Evolutionary conservation across 2,113 vertebrate species (phyloP), one percentile per base, ranked within the genome.

Genomic region (Poeciliopsis retropinna): DNA sequence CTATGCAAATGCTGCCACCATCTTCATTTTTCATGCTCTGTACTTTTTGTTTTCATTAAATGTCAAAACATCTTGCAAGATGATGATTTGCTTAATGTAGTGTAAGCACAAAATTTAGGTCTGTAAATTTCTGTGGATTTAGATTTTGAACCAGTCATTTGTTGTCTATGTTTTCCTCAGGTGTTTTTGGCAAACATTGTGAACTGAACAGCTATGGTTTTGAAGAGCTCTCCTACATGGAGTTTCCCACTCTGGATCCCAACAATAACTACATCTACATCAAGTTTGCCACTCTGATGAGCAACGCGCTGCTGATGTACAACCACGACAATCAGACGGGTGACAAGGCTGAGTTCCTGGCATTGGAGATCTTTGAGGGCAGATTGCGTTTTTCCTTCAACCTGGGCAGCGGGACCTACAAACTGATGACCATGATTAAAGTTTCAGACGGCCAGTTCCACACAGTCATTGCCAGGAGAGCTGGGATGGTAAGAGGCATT

Each of bases 221-320:
- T 85, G 97, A 98, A 86, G 98, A 98, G 89, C 64, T 99, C 29
- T 99, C 98, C 0, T 99, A 96, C 73, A 98, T 99, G 97, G 97
- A 99, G 88, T 99, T 99, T 83, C 97, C 98, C 11, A 97, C 97
- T 27, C 91, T 99, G 94, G 98, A 99, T 82, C 96, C 97, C 83
- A 98, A 98, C 94, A 99, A 98, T 51, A 99, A 99, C 88, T 99
- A 99, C 86, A 96, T 99, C 87, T 99, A 99, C 77, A 96, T 99
- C 47, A 99, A 98, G 91, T 99, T 99, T 91, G 95, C 98, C 60
- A 99, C 98, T 1, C 96, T 98, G 70, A 95, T 96, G 93, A 95
- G 90, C 19, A 92, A 97, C 1, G 96, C 97, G 9, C 89, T 99
- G 78, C 83, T 99, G 71, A 92, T 99, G 80, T 99, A 99, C 79